A percentile compares a stretch with the other conserved stretches of the same genome.
Evolutionary conservation across 2,797 vertebrate species (phyloP).

Genomic region (Psittacula derbiana): DNA sequence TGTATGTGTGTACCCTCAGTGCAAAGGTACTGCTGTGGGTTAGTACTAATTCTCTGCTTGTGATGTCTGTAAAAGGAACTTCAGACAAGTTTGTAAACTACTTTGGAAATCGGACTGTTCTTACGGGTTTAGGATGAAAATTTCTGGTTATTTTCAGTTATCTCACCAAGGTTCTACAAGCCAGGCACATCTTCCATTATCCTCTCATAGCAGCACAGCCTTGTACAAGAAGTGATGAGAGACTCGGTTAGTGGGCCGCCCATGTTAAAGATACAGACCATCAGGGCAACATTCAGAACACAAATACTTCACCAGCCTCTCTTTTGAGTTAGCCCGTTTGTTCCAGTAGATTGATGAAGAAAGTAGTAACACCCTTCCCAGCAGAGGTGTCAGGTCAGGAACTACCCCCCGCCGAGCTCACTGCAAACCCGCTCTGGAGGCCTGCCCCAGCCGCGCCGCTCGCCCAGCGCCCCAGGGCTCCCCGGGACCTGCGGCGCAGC

Average conservation of each 20-base stretch:
- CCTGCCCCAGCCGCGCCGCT: not conserved
- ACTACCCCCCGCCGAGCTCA: fast-evolving
- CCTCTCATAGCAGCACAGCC: not conserved
- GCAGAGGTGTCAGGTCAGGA: fast-evolving
- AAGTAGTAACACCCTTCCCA: not conserved
- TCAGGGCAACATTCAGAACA: fast-evolving
- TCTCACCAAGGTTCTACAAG: not conserved
- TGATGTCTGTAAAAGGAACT: not conserved
- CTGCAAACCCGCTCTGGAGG: not conserved
- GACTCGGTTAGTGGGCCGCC: too few species aligned
- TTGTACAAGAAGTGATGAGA: fast-evolving
- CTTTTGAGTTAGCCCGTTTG: fast-evolving
- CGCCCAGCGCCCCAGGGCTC: not conserved
- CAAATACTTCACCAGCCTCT: not conserved
- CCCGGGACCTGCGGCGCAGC: not conserved
- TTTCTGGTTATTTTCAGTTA: not conserved
- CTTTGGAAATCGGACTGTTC: not conserved
- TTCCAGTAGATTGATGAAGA: not conserved
- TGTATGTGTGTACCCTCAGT: fast-evolving
- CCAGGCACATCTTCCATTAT: fast-evolving
- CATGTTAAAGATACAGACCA: fast-evolving
- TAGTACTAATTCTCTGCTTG: not conserved
- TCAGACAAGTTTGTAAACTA: not conserved
- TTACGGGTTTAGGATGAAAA: not conserved
- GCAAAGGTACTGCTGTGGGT: not conserved